Evolutionary conservation across 2,797 vertebrate species (phyloP), one percentile per base, ranked within the genome.

Genomic region (Poecilia gillii): DNA sequence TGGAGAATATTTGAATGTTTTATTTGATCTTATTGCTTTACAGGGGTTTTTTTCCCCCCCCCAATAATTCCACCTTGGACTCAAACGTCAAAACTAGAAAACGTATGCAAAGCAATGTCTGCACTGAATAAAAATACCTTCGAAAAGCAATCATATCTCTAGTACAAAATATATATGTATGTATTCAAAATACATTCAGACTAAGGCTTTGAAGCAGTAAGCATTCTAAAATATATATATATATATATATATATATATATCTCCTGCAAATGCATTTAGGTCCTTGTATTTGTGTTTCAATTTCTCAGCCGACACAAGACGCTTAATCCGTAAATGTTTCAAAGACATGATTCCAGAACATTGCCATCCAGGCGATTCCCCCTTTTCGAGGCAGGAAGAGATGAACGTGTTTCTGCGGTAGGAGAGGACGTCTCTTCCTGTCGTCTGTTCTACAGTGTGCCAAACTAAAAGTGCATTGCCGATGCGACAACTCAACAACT

Each of bases 171-270:
- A 84, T 45, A 73, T 25, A 77, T 33, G 80, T 45, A 51, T 18
- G 68, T 76, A 77, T 59, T 74, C 75, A 79, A 91, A 91, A 89
- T 92, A 92, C 92, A 93, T 94, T 94, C 89, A 84, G 28, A 31
- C 55, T 79, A 75, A 75, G 55, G 55, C 55, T 85, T 49, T 62
- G 68, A 57, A 89, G 83, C 78, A 57, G 72, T 85, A 81, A 84
- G 62, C 71, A 75, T 84, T 53, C 81, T 87, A 78, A 78, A 83
- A 88, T n/a, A n/a, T n/a, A n/a, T n/a, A 68, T 80, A 86, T 81
- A 46, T 46, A 45, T 45, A 46, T 13, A 46, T 14, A 46, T 49
- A 20, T 49, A 6, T 47, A 49, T 49, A 51, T 25, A 84, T 47
- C 49, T 78, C 71, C 78, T 41, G 71, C 20, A 80, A 79, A 80